These are phyloP conservation scores for Pagetopsis macropterus DNA, from an alignment of 2,797 vertebrate species.

Conservation along the genomic window DNA sequence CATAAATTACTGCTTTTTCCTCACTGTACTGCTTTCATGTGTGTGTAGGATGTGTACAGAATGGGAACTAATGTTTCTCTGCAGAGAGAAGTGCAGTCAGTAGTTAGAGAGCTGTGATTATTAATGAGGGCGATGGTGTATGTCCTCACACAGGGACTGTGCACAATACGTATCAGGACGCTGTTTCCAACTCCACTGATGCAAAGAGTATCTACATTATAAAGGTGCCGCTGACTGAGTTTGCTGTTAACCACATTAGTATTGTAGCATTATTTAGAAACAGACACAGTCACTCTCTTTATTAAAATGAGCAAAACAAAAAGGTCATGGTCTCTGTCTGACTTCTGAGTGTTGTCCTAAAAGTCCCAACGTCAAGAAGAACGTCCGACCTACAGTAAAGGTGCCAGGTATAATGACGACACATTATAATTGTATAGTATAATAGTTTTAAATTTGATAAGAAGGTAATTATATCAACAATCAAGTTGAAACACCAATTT, in stretches of 20 bases:
- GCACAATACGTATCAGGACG: not conserved
- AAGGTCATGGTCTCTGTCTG: too few relatives aligned
- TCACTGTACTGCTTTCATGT: not conserved
- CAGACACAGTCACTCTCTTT: too few relatives aligned
- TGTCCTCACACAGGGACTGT: constrained; percentile 1
- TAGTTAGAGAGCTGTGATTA: not conserved
- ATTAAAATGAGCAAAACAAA: too few relatives aligned
- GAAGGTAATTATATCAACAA: too few relatives aligned
- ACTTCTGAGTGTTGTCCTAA: too few relatives aligned
- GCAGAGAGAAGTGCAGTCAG: not conserved
- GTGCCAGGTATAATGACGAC: too few relatives aligned
- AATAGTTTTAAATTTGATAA: too few relatives aligned
- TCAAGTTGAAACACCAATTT: too few relatives aligned
- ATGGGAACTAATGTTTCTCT: not conserved
- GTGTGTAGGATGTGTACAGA: not conserved
- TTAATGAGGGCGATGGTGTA: constrained; percentile 9
- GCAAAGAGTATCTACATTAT: constrained; percentile 12
- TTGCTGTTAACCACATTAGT: constrained; percentile 6
- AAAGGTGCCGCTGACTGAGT: constrained; percentile 8
- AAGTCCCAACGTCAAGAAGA: too few relatives aligned
- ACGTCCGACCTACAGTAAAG: too few relatives aligned
- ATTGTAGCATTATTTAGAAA: too few relatives aligned
- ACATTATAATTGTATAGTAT: too few relatives aligned
- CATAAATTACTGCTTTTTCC: not conserved
- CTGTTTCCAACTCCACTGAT: constrained; percentile 12